These are phyloP conservation scores for Melanotaenia maccullochi DNA, from an alignment of 2,797 vertebrate genomes.

Conservation along the genomic window DNA sequence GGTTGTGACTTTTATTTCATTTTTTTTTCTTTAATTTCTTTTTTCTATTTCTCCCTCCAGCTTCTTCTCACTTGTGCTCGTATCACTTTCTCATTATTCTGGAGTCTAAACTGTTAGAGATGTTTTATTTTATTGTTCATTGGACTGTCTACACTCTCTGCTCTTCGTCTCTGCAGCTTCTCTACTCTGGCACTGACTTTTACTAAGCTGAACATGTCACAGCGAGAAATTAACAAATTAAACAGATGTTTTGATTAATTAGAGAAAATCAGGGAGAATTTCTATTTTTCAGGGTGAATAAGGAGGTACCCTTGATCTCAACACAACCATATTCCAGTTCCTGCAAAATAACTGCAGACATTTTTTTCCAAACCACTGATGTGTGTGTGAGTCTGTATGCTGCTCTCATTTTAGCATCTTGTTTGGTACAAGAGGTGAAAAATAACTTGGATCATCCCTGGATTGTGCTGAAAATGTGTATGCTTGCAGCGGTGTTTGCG, in stretches of 20 bases:
- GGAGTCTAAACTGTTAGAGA: constrained; percentile 32
- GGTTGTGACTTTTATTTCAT: constrained; percentile 36
- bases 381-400: constrained; percentile 35
- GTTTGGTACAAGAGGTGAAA: constrained; percentile 25
- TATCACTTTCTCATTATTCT: constrained; percentile 46
- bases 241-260: constrained; percentile 71
- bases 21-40: constrained; percentile 8
- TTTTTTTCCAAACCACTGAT: constrained; percentile 60
- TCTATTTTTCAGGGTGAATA: constrained; percentile 45
- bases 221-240: constrained; percentile 71
- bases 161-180: constrained; percentile 17
- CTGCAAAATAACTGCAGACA: constrained; percentile 59
- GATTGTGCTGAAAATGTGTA: constrained; percentile 32
- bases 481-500: constrained; percentile 21
- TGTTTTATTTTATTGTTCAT: constrained; percentile 33
- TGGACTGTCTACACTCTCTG: constrained; percentile 26
- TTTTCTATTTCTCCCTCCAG: constrained; percentile 12
- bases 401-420: constrained; percentile 53
- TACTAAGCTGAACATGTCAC: constrained; percentile 69
- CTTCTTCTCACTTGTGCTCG: constrained; percentile 15
- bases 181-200: constrained; percentile 68
- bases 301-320: constrained; percentile 40
- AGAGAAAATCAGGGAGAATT: constrained; percentile 38
- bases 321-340: constrained; percentile 47
- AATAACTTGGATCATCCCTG: constrained; percentile 37